phyloP scores from a whole-genome alignment of 2,888 invertebrate genomes.

The Drosophila mimica region DNA sequence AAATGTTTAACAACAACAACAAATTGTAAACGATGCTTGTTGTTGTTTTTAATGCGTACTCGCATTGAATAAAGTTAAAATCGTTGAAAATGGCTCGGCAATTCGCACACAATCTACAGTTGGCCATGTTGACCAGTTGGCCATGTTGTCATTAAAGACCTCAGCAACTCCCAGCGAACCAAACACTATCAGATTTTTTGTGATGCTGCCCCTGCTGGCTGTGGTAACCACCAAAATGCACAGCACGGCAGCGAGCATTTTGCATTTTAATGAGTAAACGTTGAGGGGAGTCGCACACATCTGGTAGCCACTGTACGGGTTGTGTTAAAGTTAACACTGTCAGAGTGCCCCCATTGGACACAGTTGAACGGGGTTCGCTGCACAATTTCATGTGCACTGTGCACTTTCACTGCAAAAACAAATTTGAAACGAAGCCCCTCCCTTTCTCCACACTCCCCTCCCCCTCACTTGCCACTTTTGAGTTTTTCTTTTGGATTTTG shows the following conservation, averaged over 20 bases:
- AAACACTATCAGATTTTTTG: slow-evolving; percentile 44
- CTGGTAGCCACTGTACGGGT: slow-evolving; percentile 9
- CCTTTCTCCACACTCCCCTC: background rate
- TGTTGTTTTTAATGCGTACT: slow-evolving; percentile 17
- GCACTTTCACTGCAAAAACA: slow-evolving; percentile 58
- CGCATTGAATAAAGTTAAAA: slow-evolving; percentile 70
- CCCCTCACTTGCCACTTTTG: slow-evolving; percentile 6
- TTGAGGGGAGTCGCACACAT: slow-evolving; percentile 14
- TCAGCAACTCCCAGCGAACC: slow-evolving; percentile 34
- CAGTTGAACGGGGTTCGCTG: background rate
- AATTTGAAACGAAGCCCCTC: slow-evolving; percentile 32
- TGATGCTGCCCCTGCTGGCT: slow-evolving; percentile 3
- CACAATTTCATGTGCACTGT: slow-evolving; percentile 41
- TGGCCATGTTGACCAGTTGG: slow-evolving; percentile 21
- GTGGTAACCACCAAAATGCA: slow-evolving; percentile 47
- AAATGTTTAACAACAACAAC: slow-evolving; percentile 44
- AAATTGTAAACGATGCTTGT: slow-evolving; percentile 24
- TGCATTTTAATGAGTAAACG: slow-evolving; percentile 80
- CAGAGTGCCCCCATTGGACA: slow-evolving; percentile 31
- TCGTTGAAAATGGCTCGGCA: slow-evolving; percentile 66
- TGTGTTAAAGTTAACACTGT: slow-evolving; percentile 50
- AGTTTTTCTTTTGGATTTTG: background rate
- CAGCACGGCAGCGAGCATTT: slow-evolving; percentile 61
- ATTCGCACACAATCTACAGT: slow-evolving; percentile 65
- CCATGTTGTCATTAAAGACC: slow-evolving; percentile 69